Evolutionary conservation across 1,140 invertebrate genomes (phyloP), one percentile per base, ranked within the genome.

Genomic region (Heliconius congener): DNA sequence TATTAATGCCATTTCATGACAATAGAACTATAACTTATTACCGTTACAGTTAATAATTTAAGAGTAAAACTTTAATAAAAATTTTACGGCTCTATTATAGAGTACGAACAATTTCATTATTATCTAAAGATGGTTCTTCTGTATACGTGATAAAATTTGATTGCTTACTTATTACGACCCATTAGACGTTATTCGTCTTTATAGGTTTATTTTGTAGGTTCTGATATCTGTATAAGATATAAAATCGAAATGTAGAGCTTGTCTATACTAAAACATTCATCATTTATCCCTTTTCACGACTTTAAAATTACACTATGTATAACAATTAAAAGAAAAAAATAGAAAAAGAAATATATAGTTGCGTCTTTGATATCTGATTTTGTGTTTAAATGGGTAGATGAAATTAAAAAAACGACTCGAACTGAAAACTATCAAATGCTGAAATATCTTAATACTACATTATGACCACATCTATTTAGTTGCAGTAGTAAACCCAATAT

Each of bases 81-180:
- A 86, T 86, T 90, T 90, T 83, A 91, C 86, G 83, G 78, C 85
- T 87, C 50, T 82, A 87, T 90, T 88, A 91, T 91, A 77, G 74
- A 88, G 82, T 88, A 37, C 52, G 75, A 66, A 66, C 60, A 75
- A 81, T 83, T 81, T 30, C 57, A 30, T 46, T 71, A 42, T 76
- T 23, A 76, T 66, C 60, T 66, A 66, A 66, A 66, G 60, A 76
- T 66, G 18, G 66, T 37, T 46, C 34, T 46, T 18, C 11, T 57
- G 34, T 73, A 39, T n/a, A 46, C 39, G 30, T 73, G 50, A 73
- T 73, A 55, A 42, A 78, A 78, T 37, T 78, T 72, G 23, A 27
- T 27, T 70, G 23, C 55, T 75, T 30, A 13, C 13, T 18, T 66
- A 0, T 27, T 66, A 66, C 60, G 60, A 30, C 60, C 4, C 60